Percentiles rank a stretch among this genome's conserved stretches.
Evolutionary conservation across 2,797 vertebrate species (phyloP).

Genomic region (Glyptemys insculpta): DNA sequence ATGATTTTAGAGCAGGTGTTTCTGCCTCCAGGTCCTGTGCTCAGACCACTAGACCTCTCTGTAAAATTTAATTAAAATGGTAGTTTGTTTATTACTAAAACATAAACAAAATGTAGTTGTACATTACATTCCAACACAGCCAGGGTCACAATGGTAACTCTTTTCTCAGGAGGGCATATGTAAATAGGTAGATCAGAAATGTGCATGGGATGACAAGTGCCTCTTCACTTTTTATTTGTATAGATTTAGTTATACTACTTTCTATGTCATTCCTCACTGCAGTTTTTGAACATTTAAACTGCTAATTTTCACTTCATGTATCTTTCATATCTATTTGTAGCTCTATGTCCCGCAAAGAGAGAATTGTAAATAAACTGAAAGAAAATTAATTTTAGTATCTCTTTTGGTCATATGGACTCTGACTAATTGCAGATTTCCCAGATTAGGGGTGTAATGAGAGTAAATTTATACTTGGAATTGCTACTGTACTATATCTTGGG

Average conservation of each 20-base stretch:
- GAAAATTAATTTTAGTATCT: neutral
- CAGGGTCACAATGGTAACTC: too few species aligned
- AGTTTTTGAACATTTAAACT: neutral
- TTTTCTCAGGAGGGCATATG: neutral
- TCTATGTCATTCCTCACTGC: neutral
- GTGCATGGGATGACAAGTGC: neutral
- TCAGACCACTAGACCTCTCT: neutral
- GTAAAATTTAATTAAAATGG: neutral
- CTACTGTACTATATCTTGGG: neutral
- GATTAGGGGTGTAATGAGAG: neutral
- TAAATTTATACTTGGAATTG: neutral
- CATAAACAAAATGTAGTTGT: too few species aligned
- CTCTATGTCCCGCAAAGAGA: neutral
- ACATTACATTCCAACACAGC: too few species aligned
- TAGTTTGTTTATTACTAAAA: too few species aligned
- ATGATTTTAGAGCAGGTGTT: neutral
- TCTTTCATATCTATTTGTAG: neutral
- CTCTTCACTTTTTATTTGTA: neutral
- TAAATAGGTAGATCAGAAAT: neutral
- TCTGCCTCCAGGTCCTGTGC: neutral
- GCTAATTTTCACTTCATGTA: neutral
- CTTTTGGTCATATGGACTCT: neutral
- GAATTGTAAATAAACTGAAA: conserved; percentile 2
- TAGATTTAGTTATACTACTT: conserved; percentile 32
- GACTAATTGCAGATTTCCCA: neutral